Conservation (phyloP, 1,140 invertebrate species). For the Habropoda laboriosa region DNA sequence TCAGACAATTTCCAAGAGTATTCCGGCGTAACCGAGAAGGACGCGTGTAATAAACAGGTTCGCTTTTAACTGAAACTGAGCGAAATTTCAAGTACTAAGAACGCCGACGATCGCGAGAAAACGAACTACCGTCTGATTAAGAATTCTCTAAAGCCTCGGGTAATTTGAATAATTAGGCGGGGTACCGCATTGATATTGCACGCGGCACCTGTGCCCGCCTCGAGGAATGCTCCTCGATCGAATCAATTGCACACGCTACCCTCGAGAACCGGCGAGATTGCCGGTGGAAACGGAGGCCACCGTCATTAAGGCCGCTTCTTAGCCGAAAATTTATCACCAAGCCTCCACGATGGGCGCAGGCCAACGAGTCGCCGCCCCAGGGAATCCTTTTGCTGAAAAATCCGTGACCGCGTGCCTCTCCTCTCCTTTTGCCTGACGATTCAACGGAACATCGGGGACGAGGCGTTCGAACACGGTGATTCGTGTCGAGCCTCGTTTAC, state of each 20-base stretch:
- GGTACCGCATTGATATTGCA: conserved; percentile 43
- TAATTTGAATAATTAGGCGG: conserved; percentile 50
- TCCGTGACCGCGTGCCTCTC: neutral
- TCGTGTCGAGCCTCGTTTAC: neutral
- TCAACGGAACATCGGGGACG: neutral
- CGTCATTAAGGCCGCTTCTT: conserved; percentile 32
- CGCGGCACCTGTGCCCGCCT: conserved; percentile 26
- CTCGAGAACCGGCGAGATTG: conserved; percentile 11
- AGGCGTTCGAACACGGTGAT: neutral
- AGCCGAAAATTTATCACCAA: conserved; percentile 42
- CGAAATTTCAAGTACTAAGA: neutral
- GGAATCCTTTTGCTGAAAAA: conserved; percentile 24
- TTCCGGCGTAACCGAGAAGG: too few species aligned
- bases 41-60: neutral
- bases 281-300: neutral
- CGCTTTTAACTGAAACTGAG: neutral
- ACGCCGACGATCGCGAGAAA: neutral
- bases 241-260: neutral
- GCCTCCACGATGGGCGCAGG: neutral
- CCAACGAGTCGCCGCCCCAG: neutral
- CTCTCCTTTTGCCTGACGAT: too few species aligned
- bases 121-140: conserved; percentile 19
- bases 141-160: conserved; percentile 27
- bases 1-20: neutral
- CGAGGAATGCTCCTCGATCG: conserved; percentile 19